Conservation (phyloP, 35 echinoderm and acorn worm species). For the Ophiothrix spiculata region DNA sequence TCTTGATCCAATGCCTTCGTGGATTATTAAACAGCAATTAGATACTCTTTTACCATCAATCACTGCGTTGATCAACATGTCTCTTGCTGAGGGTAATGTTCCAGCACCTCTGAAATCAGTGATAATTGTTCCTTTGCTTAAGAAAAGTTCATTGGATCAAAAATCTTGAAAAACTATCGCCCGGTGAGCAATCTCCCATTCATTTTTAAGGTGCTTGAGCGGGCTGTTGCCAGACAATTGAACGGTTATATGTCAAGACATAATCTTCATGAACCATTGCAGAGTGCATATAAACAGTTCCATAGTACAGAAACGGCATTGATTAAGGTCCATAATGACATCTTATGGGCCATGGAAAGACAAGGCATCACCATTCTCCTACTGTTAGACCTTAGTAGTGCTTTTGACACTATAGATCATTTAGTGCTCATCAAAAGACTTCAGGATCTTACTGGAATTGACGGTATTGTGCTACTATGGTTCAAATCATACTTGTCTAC, state of each 20-base stretch:
- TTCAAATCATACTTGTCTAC: background rate
- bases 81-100: background rate
- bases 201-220: constrained; percentile 29
- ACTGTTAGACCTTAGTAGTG: constrained; percentile 12
- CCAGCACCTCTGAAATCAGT: background rate
- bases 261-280: constrained; percentile 24
- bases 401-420: constrained; percentile 58
- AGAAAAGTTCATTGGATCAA: constrained; percentile 16
- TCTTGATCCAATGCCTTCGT: constrained; percentile 55
- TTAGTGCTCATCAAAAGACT: constrained; percentile 22
- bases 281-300: constrained; percentile 39
- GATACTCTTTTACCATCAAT: constrained; percentile 25
- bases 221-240: constrained; percentile 28
- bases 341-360: constrained; percentile 31
- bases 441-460: background rate
- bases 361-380: constrained; percentile 34
- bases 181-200: constrained; percentile 39
- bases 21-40: background rate
- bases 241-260: constrained; percentile 23
- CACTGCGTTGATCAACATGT: background rate
- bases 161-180: constrained; percentile 28
- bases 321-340: constrained; percentile 57
- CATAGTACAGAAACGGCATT: constrained; percentile 47
- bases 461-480: background rate
- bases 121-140: constrained; percentile 10